Percentiles rank a stretch among this genome's conserved stretches.
Conservation (phyloP, 2,797 vertebrate species). For the Carapus acus region DNA sequence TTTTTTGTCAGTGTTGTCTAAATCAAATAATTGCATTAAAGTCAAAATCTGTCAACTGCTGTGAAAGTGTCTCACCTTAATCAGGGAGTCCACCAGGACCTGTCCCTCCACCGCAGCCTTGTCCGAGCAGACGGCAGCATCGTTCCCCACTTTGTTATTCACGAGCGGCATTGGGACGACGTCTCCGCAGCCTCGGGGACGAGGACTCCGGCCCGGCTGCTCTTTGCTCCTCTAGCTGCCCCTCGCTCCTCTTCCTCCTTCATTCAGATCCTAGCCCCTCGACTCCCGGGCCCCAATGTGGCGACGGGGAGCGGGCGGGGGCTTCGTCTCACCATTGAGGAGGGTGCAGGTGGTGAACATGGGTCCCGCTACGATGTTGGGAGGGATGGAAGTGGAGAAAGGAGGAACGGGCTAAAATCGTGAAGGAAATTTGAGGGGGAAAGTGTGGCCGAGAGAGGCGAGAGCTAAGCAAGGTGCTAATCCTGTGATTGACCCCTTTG, state of each 20-base stretch:
- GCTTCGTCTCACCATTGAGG: no score
- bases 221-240: slow-evolving; percentile 43
- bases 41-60: no score
- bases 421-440: no score
- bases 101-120: slow-evolving; percentile 63
- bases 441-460: slow-evolving; percentile 5
- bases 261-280: slow-evolving; percentile 53
- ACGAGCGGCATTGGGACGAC: slow-evolving; percentile 70
- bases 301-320: no score
- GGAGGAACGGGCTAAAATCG: no score
- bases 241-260: slow-evolving; percentile 30
- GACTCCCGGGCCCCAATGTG: slow-evolving; percentile 17
- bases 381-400: no score
- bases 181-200: slow-evolving; percentile 48
- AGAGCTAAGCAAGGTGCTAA: slow-evolving; percentile 64
- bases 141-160: slow-evolving; percentile 75
- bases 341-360: no score
- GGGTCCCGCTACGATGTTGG: no score
- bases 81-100: slow-evolving; percentile 70
- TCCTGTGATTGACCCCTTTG: slow-evolving; percentile 73
- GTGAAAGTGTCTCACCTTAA: slow-evolving; percentile 66
- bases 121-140: slow-evolving; percentile 53
- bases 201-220: slow-evolving; percentile 40
- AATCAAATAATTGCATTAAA: no score
- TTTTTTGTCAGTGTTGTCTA: no score